These are phyloP conservation scores for Tineola bisselliella DNA, from an alignment of 2,888 invertebrate genomes.

Conservation along the genomic window DNA sequence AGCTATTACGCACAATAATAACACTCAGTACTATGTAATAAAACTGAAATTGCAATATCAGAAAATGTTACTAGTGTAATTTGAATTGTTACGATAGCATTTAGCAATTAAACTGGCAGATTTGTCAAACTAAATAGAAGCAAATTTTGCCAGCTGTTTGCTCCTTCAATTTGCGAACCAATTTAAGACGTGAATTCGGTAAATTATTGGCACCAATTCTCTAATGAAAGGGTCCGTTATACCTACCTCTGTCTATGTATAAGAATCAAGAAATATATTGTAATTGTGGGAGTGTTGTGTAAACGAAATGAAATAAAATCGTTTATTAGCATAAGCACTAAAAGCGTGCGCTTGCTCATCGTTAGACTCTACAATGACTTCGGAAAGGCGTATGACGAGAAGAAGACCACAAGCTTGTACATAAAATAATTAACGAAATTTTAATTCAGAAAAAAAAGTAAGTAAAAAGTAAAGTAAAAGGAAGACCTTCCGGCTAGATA, in stretches of 20 bases:
- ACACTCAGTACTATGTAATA: not conserved
- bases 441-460: no score
- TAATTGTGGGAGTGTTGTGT: no score
- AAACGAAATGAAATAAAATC: no score
- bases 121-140: slow-evolving; percentile 11
- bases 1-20: not conserved
- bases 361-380: no score
- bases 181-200: not conserved
- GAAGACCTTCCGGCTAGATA: no score
- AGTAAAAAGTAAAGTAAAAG: no score
- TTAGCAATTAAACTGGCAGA: slow-evolving; percentile 3
- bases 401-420: no score
- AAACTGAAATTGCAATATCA: not conserved
- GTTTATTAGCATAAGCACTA: no score
- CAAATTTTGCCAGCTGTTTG: not conserved
- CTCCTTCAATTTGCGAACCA: not conserved
- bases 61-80: not conserved
- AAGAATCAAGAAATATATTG: no score
- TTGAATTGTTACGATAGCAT: not conserved
- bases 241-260: not conserved
- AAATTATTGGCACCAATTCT: not conserved
- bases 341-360: no score
- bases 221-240: not conserved
- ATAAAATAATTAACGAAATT: no score
- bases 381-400: no score